A percentile compares a stretch with the other conserved stretches of the same genome.
Evolutionary conservation across 64 coral and sea anemone genomes (phyloP).

Genomic region (Anthopleura sola): DNA sequence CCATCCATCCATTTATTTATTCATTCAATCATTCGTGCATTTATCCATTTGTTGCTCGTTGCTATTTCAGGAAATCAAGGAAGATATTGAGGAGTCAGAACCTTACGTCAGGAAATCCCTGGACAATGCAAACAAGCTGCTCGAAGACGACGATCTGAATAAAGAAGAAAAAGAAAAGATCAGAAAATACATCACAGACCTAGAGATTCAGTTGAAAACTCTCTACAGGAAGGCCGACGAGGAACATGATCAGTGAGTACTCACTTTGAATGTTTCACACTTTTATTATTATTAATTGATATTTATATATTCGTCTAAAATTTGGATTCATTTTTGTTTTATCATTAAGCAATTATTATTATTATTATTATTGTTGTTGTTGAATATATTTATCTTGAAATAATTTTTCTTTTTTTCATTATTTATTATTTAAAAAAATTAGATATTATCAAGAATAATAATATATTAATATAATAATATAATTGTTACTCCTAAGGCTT

Average conservation of each 20-base stretch:
- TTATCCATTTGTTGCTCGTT: neutral
- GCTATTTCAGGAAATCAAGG: neutral
- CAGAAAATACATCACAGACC: constrained; percentile 4
- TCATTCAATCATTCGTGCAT: too few relatives aligned
- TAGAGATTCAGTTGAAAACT: neutral
- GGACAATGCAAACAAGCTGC: neutral
- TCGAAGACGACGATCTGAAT: neutral
- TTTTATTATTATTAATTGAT: too few relatives aligned
- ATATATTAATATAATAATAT: too few relatives aligned
- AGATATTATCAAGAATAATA: neutral
- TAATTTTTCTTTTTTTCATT: neutral
- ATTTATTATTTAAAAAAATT: too few relatives aligned
- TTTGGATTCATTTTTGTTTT: too few relatives aligned
- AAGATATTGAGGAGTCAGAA: constrained; percentile 11
- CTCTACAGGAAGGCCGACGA: neutral
- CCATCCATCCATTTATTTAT: neutral
- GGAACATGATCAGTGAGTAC: neutral
- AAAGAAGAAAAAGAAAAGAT: constrained; percentile 17
- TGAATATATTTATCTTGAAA: too few relatives aligned
- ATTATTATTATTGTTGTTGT: too few relatives aligned
- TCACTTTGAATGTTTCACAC: too few relatives aligned
- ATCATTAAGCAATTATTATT: too few relatives aligned
- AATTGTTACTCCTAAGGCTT: neutral
- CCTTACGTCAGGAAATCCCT: neutral
- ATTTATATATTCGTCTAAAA: too few relatives aligned